phyloP scores from a whole-genome alignment of 2,888 invertebrate genomes.

The Tetrapedia diversipes region DNA sequence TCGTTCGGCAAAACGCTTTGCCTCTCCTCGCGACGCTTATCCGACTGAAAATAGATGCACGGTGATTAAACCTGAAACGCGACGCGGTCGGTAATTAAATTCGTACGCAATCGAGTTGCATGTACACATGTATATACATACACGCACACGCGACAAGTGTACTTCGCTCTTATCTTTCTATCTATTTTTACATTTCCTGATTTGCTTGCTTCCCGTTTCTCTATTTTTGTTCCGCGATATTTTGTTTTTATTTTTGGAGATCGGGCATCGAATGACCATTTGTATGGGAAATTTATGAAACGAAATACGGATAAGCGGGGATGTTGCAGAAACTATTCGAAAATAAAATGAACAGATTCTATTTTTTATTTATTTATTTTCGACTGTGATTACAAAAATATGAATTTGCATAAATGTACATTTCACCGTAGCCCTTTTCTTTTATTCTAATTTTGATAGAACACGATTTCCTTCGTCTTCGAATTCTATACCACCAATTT shows the following conservation, averaged over 20 bases:
- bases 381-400: too few relatives aligned
- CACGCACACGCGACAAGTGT: not conserved
- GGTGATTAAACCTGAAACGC: not conserved
- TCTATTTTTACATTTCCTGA: not conserved
- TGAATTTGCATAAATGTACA: too few relatives aligned
- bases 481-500: too few relatives aligned
- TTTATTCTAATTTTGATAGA: too few relatives aligned
- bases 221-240: not conserved
- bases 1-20: not conserved
- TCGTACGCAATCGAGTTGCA: not conserved
- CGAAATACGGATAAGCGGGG: too few relatives aligned
- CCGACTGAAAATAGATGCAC: conserved; percentile 2
- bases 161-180: conserved; percentile 10
- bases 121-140: not conserved
- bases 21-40: not conserved
- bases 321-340: too few relatives aligned
- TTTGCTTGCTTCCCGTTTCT: not conserved
- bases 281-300: too few relatives aligned
- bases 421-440: too few relatives aligned
- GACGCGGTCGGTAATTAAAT: not conserved
- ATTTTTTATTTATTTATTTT: too few relatives aligned
- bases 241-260: not conserved
- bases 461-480: too few relatives aligned
- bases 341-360: too few relatives aligned
- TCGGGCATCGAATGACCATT: too few relatives aligned